Evolutionary conservation across 2,797 vertebrate genomes (phyloP), one percentile per base, ranked within the genome.

Genomic region (Peromyscus melanophrys): DNA sequence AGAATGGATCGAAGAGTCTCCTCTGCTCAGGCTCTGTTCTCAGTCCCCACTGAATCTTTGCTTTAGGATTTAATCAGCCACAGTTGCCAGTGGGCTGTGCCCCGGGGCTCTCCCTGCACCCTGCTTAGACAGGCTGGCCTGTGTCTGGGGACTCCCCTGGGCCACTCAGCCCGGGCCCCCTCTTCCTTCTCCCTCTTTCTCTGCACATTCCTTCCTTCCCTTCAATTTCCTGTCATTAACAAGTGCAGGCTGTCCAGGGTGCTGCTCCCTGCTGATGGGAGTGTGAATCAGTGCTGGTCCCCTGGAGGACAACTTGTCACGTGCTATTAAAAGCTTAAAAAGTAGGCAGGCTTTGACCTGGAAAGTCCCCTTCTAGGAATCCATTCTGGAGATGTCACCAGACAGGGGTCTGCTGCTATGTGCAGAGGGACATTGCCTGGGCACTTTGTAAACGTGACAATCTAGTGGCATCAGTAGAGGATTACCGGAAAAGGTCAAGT

Each of bases 1-100:
- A 98, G 98, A 96, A 98, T 97, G 96, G 97, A 98, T 98, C 59
- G 93, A 97, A 97, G 77, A 0, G 95, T 97, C 98, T 98, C 92
- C 98, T 98, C 94, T 96, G 93, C 98, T 97, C 96, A 76, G 89
- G 97, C 94, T 98, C 96, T 97, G 95, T 94, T 95, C 96, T 90
- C 86, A 3, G 95, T 94, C 96, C 96, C 89, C 46, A 52, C 89
- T 95, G 97, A 98, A 98, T 97, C 83, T 37, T 92, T 92, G 93
- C 97, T 97, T 97, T 98, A 98, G 86, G 95, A 95, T 95, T 98
- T 98, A 95, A 98, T 97, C 96, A 95, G 97, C 93, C 95, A 88
- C 94, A 55, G 90, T 34, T 19, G 67, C 0, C 0, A 0, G 89
- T 80, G 87, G 84, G 97, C 98, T 55, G 71, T 25, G 84, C 52